Percentiles rank a stretch among this genome's conserved stretches.
phyloP scores from a whole-genome alignment of 1,140 invertebrate species.

The Diplogasteroides magnus region DNA sequence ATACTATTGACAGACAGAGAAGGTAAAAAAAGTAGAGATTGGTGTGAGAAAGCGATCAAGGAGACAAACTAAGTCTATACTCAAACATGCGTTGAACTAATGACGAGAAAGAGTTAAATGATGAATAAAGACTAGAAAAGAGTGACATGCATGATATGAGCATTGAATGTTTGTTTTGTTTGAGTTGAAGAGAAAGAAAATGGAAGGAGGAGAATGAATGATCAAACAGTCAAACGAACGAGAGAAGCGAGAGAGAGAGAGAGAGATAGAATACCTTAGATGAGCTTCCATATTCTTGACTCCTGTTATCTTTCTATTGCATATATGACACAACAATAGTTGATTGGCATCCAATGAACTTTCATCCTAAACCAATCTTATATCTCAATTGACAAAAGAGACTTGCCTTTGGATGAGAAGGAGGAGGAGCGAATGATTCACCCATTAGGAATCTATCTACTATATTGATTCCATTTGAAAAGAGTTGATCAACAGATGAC shows the following conservation, averaged over 20 bases:
- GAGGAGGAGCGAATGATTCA: not conserved
- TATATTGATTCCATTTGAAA: constrained; percentile 16
- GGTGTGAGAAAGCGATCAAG: not conserved
- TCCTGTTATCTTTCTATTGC: constrained; percentile 10
- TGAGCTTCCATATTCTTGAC: constrained; percentile 4
- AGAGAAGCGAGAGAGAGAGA: not conserved
- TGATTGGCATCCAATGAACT: not conserved
- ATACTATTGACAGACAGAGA: not conserved
- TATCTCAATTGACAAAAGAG: not conserved
- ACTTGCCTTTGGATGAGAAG: constrained; percentile 8
- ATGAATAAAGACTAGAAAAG: no score
- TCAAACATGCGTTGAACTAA: no score
- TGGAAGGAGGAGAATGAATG: not conserved
- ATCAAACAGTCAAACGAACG: not conserved
- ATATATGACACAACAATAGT: constrained; percentile 8
- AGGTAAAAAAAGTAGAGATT: not conserved
- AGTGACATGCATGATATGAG: not conserved
- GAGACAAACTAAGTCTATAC: not conserved
- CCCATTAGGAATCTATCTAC: constrained; percentile 15
- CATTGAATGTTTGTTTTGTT: no score
- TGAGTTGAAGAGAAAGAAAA: not conserved
- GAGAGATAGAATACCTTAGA: not conserved
- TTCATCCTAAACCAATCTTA: not conserved
- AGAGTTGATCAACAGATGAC: not conserved
- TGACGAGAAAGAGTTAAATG: no score